Conservation (phyloP, 2,888 invertebrate genomes). For the Ypsolopha scabrella region DNA sequence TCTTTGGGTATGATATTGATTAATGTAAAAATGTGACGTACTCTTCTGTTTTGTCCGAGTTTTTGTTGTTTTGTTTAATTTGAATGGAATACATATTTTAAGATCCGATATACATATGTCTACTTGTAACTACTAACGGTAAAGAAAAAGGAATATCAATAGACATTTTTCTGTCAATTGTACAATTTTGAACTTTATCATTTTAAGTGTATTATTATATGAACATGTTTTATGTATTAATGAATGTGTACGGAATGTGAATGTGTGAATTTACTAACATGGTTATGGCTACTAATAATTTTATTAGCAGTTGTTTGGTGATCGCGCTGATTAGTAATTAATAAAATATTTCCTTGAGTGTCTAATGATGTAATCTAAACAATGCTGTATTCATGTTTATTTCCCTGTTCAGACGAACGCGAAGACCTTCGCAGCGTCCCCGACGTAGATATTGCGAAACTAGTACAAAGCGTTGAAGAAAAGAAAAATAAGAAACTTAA, state of each 20-base stretch:
- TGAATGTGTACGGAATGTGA: neutral
- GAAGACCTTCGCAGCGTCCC: slow-evolving; percentile 59
- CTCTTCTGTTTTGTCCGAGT: neutral
- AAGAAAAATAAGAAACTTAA: slow-evolving; percentile 37
- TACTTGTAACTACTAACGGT: too few species aligned
- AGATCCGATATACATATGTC: neutral
- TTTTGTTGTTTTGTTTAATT: neutral
- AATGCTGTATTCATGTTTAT: neutral
- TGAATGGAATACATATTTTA: neutral
- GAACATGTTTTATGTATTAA: neutral
- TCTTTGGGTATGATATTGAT: slow-evolving; percentile 63
- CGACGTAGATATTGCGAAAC: slow-evolving; percentile 57
- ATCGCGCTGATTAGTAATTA: neutral
- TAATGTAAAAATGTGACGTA: slow-evolving; percentile 8
- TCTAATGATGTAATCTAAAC: neutral
- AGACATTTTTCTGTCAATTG: neutral
- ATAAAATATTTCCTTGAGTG: neutral
- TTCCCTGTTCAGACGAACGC: slow-evolving; percentile 42
- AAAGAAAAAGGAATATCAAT: too few species aligned
- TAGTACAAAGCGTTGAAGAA: slow-evolving; percentile 46
- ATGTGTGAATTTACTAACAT: neutral
- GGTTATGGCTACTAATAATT: too few species aligned
- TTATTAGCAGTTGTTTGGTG: too few species aligned
- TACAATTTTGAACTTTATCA: neutral
- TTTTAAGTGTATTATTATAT: neutral